These are phyloP conservation scores for Acanthis flammea DNA, from an alignment of 2,797 vertebrate genomes.

Conservation along the genomic window DNA sequence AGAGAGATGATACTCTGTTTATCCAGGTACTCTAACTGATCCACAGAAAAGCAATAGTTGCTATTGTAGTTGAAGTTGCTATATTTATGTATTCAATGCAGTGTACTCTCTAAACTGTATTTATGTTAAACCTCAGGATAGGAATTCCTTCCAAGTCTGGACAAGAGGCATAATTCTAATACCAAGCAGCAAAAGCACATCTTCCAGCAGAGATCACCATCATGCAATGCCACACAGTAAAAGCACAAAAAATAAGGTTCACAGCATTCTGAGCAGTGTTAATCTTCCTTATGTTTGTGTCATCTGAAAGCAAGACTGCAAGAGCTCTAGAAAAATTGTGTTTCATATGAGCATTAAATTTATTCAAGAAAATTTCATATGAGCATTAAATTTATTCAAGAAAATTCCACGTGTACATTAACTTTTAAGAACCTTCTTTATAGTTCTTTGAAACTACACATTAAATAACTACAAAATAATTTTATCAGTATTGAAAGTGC, in stretches of 20 bases:
- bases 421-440: neutral
- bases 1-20: neutral
- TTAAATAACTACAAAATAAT: neutral
- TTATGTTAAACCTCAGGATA: neutral
- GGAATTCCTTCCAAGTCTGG: neutral
- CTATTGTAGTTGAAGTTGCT: neutral
- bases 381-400: neutral
- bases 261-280: neutral
- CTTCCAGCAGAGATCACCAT: neutral
- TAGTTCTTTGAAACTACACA: neutral
- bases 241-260: neutral
- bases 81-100: neutral
- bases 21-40: neutral
- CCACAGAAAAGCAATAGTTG: neutral
- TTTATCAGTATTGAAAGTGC: neutral
- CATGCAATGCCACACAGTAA: neutral
- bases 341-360: neutral
- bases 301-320: neutral
- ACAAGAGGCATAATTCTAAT: neutral
- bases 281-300: neutral
- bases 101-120: neutral
- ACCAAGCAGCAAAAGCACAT: neutral
- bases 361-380: neutral
- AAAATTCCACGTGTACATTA: neutral
- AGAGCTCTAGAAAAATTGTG: neutral